Base-by-base conservation (phyloP, 2,113 vertebrate genomes). In the Cathartes aura region DNA sequence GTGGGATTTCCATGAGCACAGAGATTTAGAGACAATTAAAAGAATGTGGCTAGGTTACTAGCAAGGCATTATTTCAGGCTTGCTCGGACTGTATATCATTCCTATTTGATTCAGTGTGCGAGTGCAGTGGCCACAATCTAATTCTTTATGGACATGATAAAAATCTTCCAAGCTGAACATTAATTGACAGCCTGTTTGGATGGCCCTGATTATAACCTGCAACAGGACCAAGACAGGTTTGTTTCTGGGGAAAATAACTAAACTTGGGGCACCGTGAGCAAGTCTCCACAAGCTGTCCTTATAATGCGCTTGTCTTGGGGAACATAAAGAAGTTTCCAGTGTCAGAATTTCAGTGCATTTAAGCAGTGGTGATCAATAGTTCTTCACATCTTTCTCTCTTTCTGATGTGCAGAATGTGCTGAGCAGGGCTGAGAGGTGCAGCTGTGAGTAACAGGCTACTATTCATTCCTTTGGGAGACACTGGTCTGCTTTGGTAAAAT, bases 351-450 rank as follows among this genome's bases (percentile, higher is more conserved):
- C 73, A 20, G 38, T 72, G 40, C 62, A 8, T 91, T 96, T 70
- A 72, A 87, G 81, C 79, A 85, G 84, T 8, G 4, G 53, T 45
- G 64, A 93, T 96, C 91, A 91, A 95, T 95, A 90, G 87, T 76
- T 85, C 88, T 84, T 95, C 89, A 79, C 62, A 70, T 90, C 78
- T 82, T 76, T 79, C 74, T 89, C 48, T 58, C 60, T 45, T 92
- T 95, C 78, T 96, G 86, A 89, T 85, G 72, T 84, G 74, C 53
- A 76, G 73, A 74, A 93, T 87, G 50, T 91, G 76, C 84, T 94
- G 95, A 95, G 91, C 87, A 32, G 23, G 83, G 70, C 62, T 89
- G 87, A 86, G 71, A 68, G 67, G 45, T 5, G 0, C 95, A 95
- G 90, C 87, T 82, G 86, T 72, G 66, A 79, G 64, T 34, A 74